Evolutionary conservation across 2,113 vertebrate species (phyloP), one percentile per base, ranked within the genome.

Genomic region (Recurvirostra avosetta): DNA sequence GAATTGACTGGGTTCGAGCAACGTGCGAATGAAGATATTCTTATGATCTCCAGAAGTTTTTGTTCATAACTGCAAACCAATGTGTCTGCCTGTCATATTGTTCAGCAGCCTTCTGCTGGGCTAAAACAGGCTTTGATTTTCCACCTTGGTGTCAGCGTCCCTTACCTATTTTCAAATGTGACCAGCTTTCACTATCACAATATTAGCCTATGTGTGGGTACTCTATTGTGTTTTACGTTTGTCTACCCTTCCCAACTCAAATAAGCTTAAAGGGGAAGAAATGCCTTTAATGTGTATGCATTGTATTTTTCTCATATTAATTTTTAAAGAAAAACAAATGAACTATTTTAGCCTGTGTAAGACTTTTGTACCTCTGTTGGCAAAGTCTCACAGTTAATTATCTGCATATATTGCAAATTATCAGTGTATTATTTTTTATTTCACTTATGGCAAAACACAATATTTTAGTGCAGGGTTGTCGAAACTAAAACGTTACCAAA

Each of bases 51-150:
- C 45, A 62, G n/a, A 91, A 92, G 52, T 88, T 93, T 92, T 82
- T 68, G n/a, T 80, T 79, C 20, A 2, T 90, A 29, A 49, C 23
- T n/a, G 75, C 63, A 83, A 52, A 84, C 9, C 65, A 25, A 0
- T 19, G 59, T 66, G 41, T 65, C 78, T 82, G 43, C 53, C 53
- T 85, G 4, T 77, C 36, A 3, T 7, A 13, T 5, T 78, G 75
- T 34, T 87, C 52, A 52, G 62, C 61, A 91, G 86, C 70, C 94
- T 95, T 83, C 65, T 70, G 50, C 41, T 26, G 55, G 76, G 67
- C 81, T 91, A 58, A 89, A 92, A 25, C n/a, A 59, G 63, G 58
- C 85, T 93, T 86, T 80, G 67, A 62, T 88, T 92, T 75, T 96
- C 45, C 55, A 65, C 77, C 86, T 90, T 85, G 63, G 36, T 49